Base-by-base conservation (phyloP, 53 echinoderm and acorn worm species). In the Holothuria leucospilota region DNA sequence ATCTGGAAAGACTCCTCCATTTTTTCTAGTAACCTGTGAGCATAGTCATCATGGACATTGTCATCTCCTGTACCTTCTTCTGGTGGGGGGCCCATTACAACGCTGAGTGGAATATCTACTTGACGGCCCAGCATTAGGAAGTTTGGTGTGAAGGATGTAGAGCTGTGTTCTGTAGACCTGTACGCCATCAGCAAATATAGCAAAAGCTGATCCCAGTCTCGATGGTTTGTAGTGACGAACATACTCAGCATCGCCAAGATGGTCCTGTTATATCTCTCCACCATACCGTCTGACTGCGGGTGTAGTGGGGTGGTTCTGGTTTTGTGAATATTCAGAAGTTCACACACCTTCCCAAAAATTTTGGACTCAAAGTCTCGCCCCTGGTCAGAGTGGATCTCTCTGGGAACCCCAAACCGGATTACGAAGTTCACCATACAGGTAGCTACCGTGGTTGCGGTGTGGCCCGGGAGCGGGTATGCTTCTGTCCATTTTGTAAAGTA, bases 401-500 rank as follows among this genome's bases (percentile, higher is more conserved):
- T 40, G 15, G 77, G 81, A 5, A 87, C 81, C 20, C 87, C 87
- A 68, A 80, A 87, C 23, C 87, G 63, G 25, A 23, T 56, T 9
- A 85, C 27, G 38, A 69, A 85, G 11, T 86, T 71, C 8, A 88
- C 88, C 25, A 88, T 20, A 51, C 39, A 59, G 2, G 62, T 88
- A 1, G 88, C 88, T 2, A 88, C 82, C 12, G 83, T 88, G 2
- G 14, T 6, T 2, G 83, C 82, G 1, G 52, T 70, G 15, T 82
- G 82, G 29, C 82, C 62, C 16, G 88, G 88, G 15, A 72, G 56
- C 0, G 88, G 39, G 82, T 88, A 82, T 13, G 69, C 82, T 59
- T 83, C 88, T 6, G 73, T 82, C 88, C 88, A 88, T 20, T 71
- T 82, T 12, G 88, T 60, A 21, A 82, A 88, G 71, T 88, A 88